Base-by-base conservation (phyloP, 2,888 invertebrate genomes). In the Lithophane leautieri region DNA sequence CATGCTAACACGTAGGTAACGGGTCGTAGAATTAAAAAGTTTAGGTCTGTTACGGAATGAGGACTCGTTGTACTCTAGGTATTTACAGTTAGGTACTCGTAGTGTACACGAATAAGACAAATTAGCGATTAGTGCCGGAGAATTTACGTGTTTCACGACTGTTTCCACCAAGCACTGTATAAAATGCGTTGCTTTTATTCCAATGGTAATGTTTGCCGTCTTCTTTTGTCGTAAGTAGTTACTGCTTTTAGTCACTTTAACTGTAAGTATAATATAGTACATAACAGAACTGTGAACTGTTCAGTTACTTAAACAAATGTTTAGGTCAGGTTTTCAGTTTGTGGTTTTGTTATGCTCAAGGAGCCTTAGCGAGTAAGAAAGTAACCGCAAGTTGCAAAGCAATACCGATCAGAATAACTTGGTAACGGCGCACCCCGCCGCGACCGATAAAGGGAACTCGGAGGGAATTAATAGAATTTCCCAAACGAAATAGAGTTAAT, bases 391-490 rank as follows among this genome's bases (percentile, higher is more conserved):
- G 73, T 80, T 70, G 70, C 74, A 73, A 81, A 71, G 85, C 80
- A 82, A 85, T 84, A 86, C 78, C 87, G 81, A 75, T 78, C 73
- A 68, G 74, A 85, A 87, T 83, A 83, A 81, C 81, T 88, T 84
- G 69, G 74, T 66, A 79, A 78, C 70, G 79, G 73, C 77, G 79
- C 82, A 61, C 84, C 79, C 83, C 76, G 62, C 83, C 73, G 83
- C 62, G 73, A 79, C 76, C 69, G 84, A 79, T 85, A 86, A 85
- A 84, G 78, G 83, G 77, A 87, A 89, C 84, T 86, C 83, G 75
- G 77, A 85, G 78, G 82, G 81, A 89, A 88, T 89, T 91, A 91
- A 92, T 92, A 91, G 88, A 90, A 92, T 92, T 90, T 89, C 83
- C 89, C 75, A 87, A 89, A 89, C 86, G 85, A 89, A 91, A 90